These are phyloP conservation scores for Eretmochelys imbricata DNA, from an alignment of 2,113 vertebrate species.

Conservation along the genomic window DNA sequence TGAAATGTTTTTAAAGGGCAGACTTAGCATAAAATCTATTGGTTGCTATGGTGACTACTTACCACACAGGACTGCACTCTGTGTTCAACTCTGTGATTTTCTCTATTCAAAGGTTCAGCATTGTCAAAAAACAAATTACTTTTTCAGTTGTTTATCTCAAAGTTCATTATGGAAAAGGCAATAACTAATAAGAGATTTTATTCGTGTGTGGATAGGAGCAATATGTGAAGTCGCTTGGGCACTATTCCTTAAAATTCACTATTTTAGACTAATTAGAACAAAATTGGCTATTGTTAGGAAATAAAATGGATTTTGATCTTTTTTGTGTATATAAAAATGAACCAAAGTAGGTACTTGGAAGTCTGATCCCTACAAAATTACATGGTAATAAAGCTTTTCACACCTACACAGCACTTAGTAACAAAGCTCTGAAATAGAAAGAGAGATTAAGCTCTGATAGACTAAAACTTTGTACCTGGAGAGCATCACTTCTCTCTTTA, in stretches of 20 bases:
- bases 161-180: slow-evolving; percentile 81
- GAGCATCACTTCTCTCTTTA: slow-evolving; percentile 66
- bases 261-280: slow-evolving; percentile 78
- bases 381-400: slow-evolving; percentile 80
- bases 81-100: slow-evolving; percentile 84
- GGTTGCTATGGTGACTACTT: slow-evolving; percentile 89
- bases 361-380: slow-evolving; percentile 80
- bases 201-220: slow-evolving; percentile 43
- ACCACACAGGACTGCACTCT: slow-evolving; percentile 85
- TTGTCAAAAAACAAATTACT: slow-evolving; percentile 86
- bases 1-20: slow-evolving; percentile 91
- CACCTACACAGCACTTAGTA: slow-evolving; percentile 80
- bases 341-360: slow-evolving; percentile 80
- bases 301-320: slow-evolving; percentile 81
- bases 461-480: slow-evolving; percentile 75
- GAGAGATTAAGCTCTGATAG: slow-evolving; percentile 68
- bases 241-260: slow-evolving; percentile 60
- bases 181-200: slow-evolving; percentile 75
- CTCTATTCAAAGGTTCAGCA: slow-evolving; percentile 84
- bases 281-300: slow-evolving; percentile 82
- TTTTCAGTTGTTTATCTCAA: slow-evolving; percentile 82
- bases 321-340: slow-evolving; percentile 75
- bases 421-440: slow-evolving; percentile 66
- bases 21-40: slow-evolving; percentile 90
- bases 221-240: slow-evolving; percentile 63